Percentiles rank a stretch among this genome's conserved stretches.
These are phyloP conservation scores for Medauroidea extradentata DNA, from an alignment of 1,140 invertebrate species.

Conservation along the genomic window DNA sequence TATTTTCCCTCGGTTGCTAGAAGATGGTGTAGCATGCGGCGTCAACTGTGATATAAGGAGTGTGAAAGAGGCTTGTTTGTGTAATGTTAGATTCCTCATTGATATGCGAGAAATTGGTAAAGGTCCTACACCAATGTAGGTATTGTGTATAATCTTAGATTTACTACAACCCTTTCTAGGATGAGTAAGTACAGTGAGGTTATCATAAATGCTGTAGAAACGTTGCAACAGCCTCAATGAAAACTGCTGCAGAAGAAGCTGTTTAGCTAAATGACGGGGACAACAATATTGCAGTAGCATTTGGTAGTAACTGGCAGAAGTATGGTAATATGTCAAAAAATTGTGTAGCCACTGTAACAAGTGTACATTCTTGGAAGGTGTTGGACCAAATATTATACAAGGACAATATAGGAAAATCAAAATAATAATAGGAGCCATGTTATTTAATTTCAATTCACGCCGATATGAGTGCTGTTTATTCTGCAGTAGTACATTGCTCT, in stretches of 20 bases:
- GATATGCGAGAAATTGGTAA: constrained; percentile 10
- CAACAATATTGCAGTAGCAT: constrained; percentile 8
- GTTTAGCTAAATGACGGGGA: constrained; percentile 6
- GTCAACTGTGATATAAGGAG: too few species aligned
- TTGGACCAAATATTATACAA: too few species aligned
- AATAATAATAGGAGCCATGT: too few species aligned
- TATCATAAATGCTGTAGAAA: constrained; percentile 7
- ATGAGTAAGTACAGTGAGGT: constrained; percentile 3
- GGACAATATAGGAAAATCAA: too few species aligned
- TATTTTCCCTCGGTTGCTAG: too few species aligned
- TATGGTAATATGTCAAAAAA: constrained; percentile 8
- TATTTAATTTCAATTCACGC: too few species aligned
- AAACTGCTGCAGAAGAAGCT: constrained; percentile 11
- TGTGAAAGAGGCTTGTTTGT: background rate
- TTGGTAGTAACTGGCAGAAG: constrained; percentile 18
- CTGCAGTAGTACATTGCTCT: too few species aligned
- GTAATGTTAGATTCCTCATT: constrained; percentile 9
- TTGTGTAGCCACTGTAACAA: constrained; percentile 11
- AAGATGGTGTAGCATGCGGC: too few species aligned
- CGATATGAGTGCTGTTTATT: too few species aligned
- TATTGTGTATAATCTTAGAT: constrained; percentile 6
- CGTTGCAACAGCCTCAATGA: too few species aligned
- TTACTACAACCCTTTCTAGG: constrained; percentile 1
- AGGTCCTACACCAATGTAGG: constrained; percentile 2
- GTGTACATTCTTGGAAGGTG: constrained; percentile 12